Base-by-base conservation (phyloP, 1,140 invertebrate species). In the Cataglyphis hispanica region DNA sequence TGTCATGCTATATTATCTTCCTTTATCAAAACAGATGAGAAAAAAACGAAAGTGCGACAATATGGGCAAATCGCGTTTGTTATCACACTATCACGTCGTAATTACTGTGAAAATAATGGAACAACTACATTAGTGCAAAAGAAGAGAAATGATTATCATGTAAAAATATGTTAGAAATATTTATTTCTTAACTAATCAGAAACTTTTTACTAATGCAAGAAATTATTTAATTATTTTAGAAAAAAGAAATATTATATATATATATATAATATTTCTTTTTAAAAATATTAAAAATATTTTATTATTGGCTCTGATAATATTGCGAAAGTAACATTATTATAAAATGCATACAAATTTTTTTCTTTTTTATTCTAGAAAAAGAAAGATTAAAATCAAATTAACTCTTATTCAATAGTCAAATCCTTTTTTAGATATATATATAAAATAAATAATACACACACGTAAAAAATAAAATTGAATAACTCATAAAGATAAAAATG, bases 31-130 rank as follows among this genome's bases (percentile, higher is more conserved):
- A 43, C 16, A 40, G 27, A 16, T 31, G 1, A 31, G 1, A 31
- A 81, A 81, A 69, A 37, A 2, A 16, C 34, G 5, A 60, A 81
- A 72, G 37, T 27, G 0, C 5, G 6, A 43, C 8, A 37, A 53
- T 19, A 46, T 27, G 11, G 53, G n/a, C 10, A 19, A 40, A 40
- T 43, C 22, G 3, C 8, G 19, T 8, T 83, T 58, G 11, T 53
- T n/a, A 70, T 81, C 53, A 34, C 22, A 37, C 4, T n/a, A 72
- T 83, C 53, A 34, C 13, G 72, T 4, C 13, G 72, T 4, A 11
- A 70, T 72, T 22, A 60, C 5, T 37, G 10, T 25, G 22, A 31
- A 40, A 58, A 22, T 61, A 74, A 83, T 74, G 40, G 53, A 22
- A 53, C 61, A 19, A 80, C 16, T 72, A 66, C 19, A 72, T 72